Base-by-base conservation (phyloP, 2,888 invertebrate genomes). In the Neoaliturus tenellus region DNA sequence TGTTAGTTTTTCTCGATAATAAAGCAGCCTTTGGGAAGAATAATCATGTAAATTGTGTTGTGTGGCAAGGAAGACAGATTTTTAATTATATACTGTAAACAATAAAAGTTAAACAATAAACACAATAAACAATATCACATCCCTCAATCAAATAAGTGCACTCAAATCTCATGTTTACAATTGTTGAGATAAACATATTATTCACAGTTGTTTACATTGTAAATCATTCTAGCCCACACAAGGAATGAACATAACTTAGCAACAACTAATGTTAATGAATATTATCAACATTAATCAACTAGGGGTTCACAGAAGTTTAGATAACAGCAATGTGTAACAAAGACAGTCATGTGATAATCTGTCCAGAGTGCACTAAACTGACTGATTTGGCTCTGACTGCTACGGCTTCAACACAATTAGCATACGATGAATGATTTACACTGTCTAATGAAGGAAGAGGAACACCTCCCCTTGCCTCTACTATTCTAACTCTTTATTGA, bases 341-440 rank as follows among this genome's bases (percentile, higher is more conserved):
- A 62, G 62, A 62, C 55, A 55, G 62, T 31, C 28, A 31, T 62
- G 8, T 12, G 12, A 62, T n/a, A 10, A 62, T 62, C 62, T 62
- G 62, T 62, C 62, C 62, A 62, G 62, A 62, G 62, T 25, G 62
- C 51, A 51, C 31, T 62, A 62, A 62, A 62, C 62, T 62, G 62
- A 62, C 31, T 62, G 28, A 28, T 31, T 23, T 62, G 14, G 31
- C 31, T 62, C 28, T 62, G 31, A 10, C 28, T 55, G 23, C 31
- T 28, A 62, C 62, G 1, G 14, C 25, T 31, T 62, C 17, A 62
- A n/a, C 31, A 62, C 55, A 55, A 55, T 55, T 23, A 55, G 55
- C 55, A 55, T 23, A 55, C 62, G 31, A 62, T 62, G 62, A 62
- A 62, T 12, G 62, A 62, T 31, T 62, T 62, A 4, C n/a, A n/a